Evolutionary conservation across 2,113 vertebrate genomes (phyloP), one percentile per base, ranked within the genome.

Genomic region (Tetrao urogallus): DNA sequence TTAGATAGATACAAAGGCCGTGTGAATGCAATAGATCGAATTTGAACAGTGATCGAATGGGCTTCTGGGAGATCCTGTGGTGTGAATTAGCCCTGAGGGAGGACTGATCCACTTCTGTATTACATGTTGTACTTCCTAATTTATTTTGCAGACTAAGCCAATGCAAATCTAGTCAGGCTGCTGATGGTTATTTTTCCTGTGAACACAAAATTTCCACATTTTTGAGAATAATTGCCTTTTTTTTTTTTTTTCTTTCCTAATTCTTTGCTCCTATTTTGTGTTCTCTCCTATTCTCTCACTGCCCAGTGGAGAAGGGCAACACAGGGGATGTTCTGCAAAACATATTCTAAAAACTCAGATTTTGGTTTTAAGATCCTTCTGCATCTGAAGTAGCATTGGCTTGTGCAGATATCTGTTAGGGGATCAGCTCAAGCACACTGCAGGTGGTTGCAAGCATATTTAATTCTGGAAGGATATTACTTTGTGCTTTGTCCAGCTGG

Each of bases 401-500:
- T 73, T 85, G 38, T 21, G 32, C 7, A 32, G 22, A 40, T 40
- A 13, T 28, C 56, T 54, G 0, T 27, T 1, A 70, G 50, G n/a
- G 10, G 18, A 54, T 61, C 76, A 64, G 42, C 34, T 84, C 16
- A 64, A 54, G n/a, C 69, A 65, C 50, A 19, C 43, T 2, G 12
- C 60, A 69, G 54, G 21, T 69, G 52, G 30, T 87, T 64, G 30
- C 43, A 38, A 47, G 47, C 32, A 6, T 32, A 15, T 22, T 76
- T 74, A 30, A 11, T 81, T 74, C 22, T 93, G 90, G 34, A 71
- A 94, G 69, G 78, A 86, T 73, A 36, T 94, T 65, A 82, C 63
- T 65, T 65, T 58, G 34, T 91, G 92, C 9, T 93, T 80, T 90
- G 74, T 54, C 70, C 89, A 96, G 87, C 89, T 96, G 95, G 73